Evolutionary conservation across 2,113 vertebrate species (phyloP), one percentile per base, ranked within the genome.

Genomic region (Hepsetus odoe): DNA sequence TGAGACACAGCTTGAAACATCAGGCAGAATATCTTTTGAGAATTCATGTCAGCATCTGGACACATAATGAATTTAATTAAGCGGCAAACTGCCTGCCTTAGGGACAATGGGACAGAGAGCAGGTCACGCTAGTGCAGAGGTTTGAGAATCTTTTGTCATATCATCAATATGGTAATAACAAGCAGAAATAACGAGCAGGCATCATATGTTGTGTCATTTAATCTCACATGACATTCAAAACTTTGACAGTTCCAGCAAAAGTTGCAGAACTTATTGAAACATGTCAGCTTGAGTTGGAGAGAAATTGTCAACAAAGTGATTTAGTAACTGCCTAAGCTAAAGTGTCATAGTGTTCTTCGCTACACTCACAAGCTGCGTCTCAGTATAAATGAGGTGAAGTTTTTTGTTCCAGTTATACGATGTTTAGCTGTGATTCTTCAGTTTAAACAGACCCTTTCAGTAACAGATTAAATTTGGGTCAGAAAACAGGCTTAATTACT

Each of bases 151-250:
- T 51, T 77, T 51, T 80, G 83, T 73, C 74, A 85, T 42, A 78
- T 80, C 80, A 85, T 83, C 83, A 78, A 82, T 82, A 73, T 59
- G 49, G 30, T 82, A 77, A 85, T 78, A 74, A 72, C 80, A 80
- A 46, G 80, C 44, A 58, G 73, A 80, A 77, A 85, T 78, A 74
- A 74, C 74, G 74, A 46, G 80, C 35, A 65, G 68, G 72, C 33
- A 72, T 80, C 80, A 49, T 42, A 38, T 53, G 44, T 26, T 69
- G 68, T 71, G 61, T 40, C 71, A 55, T 40, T 85, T 66, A 74
- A 65, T 42, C 24, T 66, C 11, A 18, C 26, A 2, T 71, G 74
- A 72, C 80, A 77, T 78, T 83, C 64, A 61, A 70, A 76, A 79
- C 76, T 80, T 81, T 13, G 49, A 28, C 61, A 67, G 42, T 76